phyloP scores from a whole-genome alignment of 2,888 invertebrate species.

The Drepana falcataria region DNA sequence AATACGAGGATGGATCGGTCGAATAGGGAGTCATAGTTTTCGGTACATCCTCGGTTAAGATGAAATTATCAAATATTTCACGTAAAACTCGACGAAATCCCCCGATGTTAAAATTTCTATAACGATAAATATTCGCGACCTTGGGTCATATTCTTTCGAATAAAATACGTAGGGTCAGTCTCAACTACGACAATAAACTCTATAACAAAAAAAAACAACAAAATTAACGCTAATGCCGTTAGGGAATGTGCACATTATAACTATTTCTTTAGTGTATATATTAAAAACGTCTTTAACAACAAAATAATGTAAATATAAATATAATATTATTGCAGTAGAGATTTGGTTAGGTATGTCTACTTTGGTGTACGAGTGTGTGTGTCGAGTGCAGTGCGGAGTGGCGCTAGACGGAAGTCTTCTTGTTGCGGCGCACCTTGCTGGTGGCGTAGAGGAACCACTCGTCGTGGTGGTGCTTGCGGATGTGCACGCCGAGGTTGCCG shows the following conservation, averaged over 20 bases:
- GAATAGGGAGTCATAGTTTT: not conserved
- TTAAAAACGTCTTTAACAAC: conserved; percentile 63
- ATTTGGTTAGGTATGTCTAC: conserved; percentile 72
- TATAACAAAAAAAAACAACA: conserved; percentile 74
- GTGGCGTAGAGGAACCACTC: conserved; percentile 75
- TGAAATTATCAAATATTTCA: no score
- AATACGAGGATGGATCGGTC: conserved; percentile 13
- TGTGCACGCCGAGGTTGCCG: conserved; percentile 89
- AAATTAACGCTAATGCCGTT: conserved; percentile 65
- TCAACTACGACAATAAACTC: conserved; percentile 73
- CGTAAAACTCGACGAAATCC: conserved; percentile 8
- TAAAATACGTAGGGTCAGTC: conserved; percentile 73
- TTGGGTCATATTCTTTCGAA: conserved; percentile 45
- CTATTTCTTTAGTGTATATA: conserved; percentile 63
- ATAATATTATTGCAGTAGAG: conserved; percentile 70
- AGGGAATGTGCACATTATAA: conserved; percentile 74
- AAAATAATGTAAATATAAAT: conserved; percentile 63
- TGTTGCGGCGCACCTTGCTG: conserved; percentile 69
- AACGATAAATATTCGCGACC: conserved; percentile 29
- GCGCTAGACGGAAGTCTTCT: conserved; percentile 53
- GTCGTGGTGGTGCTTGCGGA: conserved; percentile 85
- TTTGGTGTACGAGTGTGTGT: no score
- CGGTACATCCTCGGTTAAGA: no score
- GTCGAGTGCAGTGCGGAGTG: conserved; percentile 28
- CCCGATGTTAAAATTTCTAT: conserved; percentile 16